Base-by-base conservation (phyloP, 2,113 vertebrate species). In the Speoplatyrhinus poulsoni region DNA sequence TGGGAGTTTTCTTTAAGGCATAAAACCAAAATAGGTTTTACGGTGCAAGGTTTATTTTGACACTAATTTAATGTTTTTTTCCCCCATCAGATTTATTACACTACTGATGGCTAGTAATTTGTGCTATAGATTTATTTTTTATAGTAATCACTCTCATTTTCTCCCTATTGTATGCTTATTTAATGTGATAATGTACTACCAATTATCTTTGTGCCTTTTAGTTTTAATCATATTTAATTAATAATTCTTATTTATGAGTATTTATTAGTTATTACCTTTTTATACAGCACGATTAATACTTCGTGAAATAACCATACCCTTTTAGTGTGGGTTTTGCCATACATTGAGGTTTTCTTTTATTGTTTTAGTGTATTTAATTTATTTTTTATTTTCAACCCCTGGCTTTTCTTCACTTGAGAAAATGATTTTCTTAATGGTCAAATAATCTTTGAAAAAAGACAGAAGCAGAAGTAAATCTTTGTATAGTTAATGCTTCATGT, bases 121-220 rank as follows among this genome's bases (percentile, higher is more conserved):
- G 72, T 73, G 77, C 65, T 75, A 32, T 69, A 67, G 36, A 60
- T 60, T 70, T 72, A 82, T 67, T 63, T 81, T 68, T 53, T 41
- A 79, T 69, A 67, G 60, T 36, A 72, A 65, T 81, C 62, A 61
- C 67, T 79, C 67, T 79, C 15, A 50, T 63, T 69, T 62, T 9
- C 72, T 60, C 63, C 3, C 1, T 12, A n/a, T 62, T 70, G 49
- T 62, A 80, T 62, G 75, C 75, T 33, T 6, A 61, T n/a, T 13
- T 80, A 46, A 71, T 58, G 79, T 82, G 46, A 82, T 73, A 79
- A 67, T 65, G 65, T 65, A 65, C 50, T 66, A 53, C 33, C 32
- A 65, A 67, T 46, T 67, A 65, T 85, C 63, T 60, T 81, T 86
- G 88, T 88, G 85, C 86, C 82, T 87, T 87, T 57, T 79, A 62